Conservation (phyloP, 2,888 invertebrate species). For the Pecten maximus region DNA sequence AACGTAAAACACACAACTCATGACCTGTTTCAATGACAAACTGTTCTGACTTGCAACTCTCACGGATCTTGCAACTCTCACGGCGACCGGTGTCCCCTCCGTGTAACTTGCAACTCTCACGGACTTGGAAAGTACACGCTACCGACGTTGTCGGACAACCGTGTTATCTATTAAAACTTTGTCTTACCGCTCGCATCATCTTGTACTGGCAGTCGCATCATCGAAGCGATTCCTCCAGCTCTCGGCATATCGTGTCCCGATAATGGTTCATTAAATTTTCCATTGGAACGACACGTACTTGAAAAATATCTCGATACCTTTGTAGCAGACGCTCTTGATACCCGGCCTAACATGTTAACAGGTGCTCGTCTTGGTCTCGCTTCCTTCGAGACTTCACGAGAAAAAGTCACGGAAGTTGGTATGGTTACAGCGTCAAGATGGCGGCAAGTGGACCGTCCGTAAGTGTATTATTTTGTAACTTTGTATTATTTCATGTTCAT, state of each 20-base stretch:
- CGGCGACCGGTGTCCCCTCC: too few relatives aligned
- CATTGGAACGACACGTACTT: slow-evolving; percentile 22
- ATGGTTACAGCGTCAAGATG: slow-evolving; percentile 68
- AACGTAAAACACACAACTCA: too few relatives aligned
- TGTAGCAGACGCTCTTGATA: background rate
- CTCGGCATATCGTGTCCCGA: slow-evolving; percentile 71
- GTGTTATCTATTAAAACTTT: too few relatives aligned
- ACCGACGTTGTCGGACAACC: too few relatives aligned
- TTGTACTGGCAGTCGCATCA: slow-evolving; percentile 74
- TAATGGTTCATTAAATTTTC: slow-evolving; percentile 65
- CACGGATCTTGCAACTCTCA: too few relatives aligned
- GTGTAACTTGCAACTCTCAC: too few relatives aligned
- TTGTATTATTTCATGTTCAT: background rate
- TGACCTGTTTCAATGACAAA: too few relatives aligned
- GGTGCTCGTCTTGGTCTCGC: background rate
- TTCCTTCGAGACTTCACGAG: slow-evolving; percentile 1
- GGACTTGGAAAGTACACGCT: too few relatives aligned
- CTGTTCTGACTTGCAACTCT: too few relatives aligned
- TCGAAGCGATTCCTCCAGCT: slow-evolving; percentile 73
- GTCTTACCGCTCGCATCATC: slow-evolving; percentile 63
- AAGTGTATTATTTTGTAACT: background rate
- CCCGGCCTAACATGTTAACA: background rate
- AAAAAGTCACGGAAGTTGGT: slow-evolving; percentile 45
- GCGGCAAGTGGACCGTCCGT: slow-evolving; percentile 52
- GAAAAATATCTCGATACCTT: background rate